Base-by-base conservation (phyloP, 1,140 invertebrate species). In the Grapholita molesta region DNA sequence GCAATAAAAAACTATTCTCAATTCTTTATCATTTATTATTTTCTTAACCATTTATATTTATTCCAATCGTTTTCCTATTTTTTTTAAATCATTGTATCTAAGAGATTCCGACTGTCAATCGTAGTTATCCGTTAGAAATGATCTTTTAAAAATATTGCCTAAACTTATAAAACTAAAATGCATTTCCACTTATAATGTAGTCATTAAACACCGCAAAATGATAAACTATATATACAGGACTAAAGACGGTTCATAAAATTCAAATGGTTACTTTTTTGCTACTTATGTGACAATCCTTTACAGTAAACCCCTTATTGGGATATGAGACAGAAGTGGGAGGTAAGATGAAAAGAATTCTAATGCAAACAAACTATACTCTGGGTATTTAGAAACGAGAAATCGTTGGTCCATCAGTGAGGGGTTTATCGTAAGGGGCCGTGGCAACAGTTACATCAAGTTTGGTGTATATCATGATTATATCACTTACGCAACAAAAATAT, bases 141-240 rank as follows among this genome's bases (percentile, higher is more conserved):
- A 90, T 83, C 77, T 71, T 84, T 90, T 86, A 85, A 86, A 88
- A 88, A 88, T 89, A 90, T 90, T 88, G 84, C 86, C 89, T 90
- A 91, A 90, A 91, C 88, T 88, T 91, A 90, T 83, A 89, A 84
- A 90, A 90, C 88, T 89, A 91, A 91, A 91, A 91, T 89, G 89
- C 88, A 86, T 90, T 89, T 91, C 72, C 86, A 85, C 87, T 91
- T 91, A 89, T 65, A 82, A 83, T 80, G 85, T 82, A 83, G 76
- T 88, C 83, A 83, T 80, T 83, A 83, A 86, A 90, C 83, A 84
- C 80, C 80, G 86, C 83, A 90, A 89, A 89, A 84, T 85, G 76
- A 85, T 87, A 86, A 75, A 71, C 32, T 84, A 71, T 89, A 91
- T 91, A 86, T 89, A 89, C 86, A 90, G 78, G 82, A 86, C 85